A percentile compares a stretch with the other conserved stretches of the same genome.
These are phyloP conservation scores for Epinephelus cyanopodus DNA, from an alignment of 2,113 vertebrate species.

Conservation along the genomic window DNA sequence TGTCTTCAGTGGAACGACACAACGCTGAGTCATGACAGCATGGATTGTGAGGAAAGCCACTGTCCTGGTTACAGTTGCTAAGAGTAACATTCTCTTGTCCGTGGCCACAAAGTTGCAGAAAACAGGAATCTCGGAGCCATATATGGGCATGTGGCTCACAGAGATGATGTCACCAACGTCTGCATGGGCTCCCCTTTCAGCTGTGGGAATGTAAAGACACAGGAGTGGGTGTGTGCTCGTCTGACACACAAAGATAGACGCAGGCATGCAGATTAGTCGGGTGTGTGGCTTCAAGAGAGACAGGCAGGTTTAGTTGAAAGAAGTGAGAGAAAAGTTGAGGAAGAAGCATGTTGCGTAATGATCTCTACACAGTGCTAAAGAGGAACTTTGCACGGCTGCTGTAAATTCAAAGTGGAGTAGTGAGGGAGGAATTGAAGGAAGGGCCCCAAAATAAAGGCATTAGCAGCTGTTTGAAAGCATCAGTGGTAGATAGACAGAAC, in stretches of 20 bases:
- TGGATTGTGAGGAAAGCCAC: conserved; percentile 16
- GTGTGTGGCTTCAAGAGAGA: background rate
- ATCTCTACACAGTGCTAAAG: conserved; percentile 14
- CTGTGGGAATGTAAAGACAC: conserved; percentile 35
- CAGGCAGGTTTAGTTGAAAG: background rate
- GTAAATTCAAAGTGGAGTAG: conserved; percentile 8
- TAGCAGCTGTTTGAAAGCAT: conserved; percentile 47
- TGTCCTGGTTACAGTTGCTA: background rate
- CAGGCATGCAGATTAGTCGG: conserved; percentile 9
- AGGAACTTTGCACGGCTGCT: conserved; percentile 26
- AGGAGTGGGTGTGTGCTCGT: conserved; percentile 52
- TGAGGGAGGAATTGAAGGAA: conserved; percentile 2
- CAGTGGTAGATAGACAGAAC: conserved; percentile 1
- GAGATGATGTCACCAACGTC: conserved; percentile 77
- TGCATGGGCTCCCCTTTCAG: conserved; percentile 57
- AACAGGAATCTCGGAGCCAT: conserved; percentile 56
- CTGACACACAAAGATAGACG: conserved; percentile 13
- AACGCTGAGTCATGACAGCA: conserved; percentile 22
- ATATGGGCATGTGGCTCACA: conserved; percentile 74
- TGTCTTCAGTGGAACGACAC: background rate
- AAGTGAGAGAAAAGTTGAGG: conserved; percentile 25
- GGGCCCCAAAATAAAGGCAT: conserved; percentile 18
- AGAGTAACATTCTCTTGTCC: background rate
- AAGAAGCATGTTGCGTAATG: conserved; percentile 8
- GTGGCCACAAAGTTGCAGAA: conserved; percentile 9